Percentiles rank a stretch among this genome's conserved stretches.
phyloP scores from a whole-genome alignment of 37 sponge, comb jelly and placozoan genomes.

The Beroe ovata region DNA sequence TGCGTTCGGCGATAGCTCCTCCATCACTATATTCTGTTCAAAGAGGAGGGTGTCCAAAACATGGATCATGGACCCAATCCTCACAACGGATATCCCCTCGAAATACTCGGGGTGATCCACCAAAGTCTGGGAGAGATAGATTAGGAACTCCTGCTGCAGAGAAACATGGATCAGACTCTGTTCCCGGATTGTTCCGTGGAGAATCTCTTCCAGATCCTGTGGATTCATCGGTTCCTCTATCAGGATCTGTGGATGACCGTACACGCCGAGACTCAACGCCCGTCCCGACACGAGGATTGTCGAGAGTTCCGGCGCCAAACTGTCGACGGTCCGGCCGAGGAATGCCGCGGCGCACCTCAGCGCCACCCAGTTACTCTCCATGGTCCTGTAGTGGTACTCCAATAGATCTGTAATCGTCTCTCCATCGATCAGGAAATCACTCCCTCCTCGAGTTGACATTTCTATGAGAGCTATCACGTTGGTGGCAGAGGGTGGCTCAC shows the following conservation, averaged over 20 bases:
- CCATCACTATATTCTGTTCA: not conserved
- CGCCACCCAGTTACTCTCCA: slow-evolving; percentile 71
- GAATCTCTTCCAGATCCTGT: not conserved
- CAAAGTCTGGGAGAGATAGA: not conserved
- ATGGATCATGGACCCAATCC: not conserved
- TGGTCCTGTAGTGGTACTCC: not conserved
- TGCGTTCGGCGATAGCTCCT: not conserved
- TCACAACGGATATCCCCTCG: not conserved
- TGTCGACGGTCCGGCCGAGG: slow-evolving; percentile 81
- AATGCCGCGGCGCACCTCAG: slow-evolving; percentile 77
- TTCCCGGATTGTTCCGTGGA: not conserved
- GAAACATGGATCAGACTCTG: not conserved
- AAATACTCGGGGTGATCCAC: slow-evolving; percentile 12
- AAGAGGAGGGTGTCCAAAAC: not conserved
- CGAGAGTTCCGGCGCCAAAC: slow-evolving; percentile 82
- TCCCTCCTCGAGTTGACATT: not conserved
- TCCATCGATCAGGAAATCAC: not conserved
- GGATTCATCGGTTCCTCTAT: not conserved
- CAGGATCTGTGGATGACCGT: slow-evolving; percentile 16
- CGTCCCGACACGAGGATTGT: slow-evolving; percentile 71
- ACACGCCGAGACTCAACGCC: not conserved
- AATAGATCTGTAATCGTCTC: not conserved
- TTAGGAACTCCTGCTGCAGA: slow-evolving; percentile 21
- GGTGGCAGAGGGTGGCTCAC: not conserved
- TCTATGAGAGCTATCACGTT: slow-evolving; percentile 4